Base-by-base conservation (phyloP, 2,797 vertebrate species). In the Oreortyx pictus region DNA sequence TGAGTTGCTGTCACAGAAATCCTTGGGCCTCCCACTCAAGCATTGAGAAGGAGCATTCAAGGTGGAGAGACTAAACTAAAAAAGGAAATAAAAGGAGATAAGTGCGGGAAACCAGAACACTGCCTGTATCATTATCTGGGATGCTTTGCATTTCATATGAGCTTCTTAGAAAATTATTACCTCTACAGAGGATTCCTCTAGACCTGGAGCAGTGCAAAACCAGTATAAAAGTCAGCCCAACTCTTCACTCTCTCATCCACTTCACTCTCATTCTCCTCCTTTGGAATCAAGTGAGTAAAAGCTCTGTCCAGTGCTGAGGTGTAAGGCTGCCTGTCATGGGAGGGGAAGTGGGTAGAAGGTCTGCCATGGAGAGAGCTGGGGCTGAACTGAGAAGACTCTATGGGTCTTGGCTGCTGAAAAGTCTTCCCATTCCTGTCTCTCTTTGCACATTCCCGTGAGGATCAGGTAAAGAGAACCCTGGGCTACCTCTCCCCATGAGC, bases 401-500 rank as follows among this genome's bases (percentile, higher is more conserved):
- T 46, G 33, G 56, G 4, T 79, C 16, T 31, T 54, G 62, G 14
- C 8, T 29, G 24, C 31, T n/a, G 35, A 65, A 44, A 61, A 65
- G 24, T 18, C 54, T 70, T 62, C 5, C 6, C 24, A 33, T 11
- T 14, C 1, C 14, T 70, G 61, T 13, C 8, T 82, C 15, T 59
- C 13, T 14, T 47, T 47, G 56, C 11, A 13, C 8, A 14, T 35
- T 19, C 11, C 9, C 7, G 4, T 1, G 7, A 7, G 24, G 18
- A 6, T 7, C 4, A 43, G 75, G 9, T 37, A 19, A 41, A 46
- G 49, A 1, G 25, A 5, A 0, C 0, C 4, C 6, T 44, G 50
- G 14, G 13, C 2, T 46, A 46, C 46, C 46, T 46, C 46, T 46
- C 15, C 57, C 8, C 22, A 13, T 33, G 50, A 31, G 27, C 14